A percentile compares a stretch with the other conserved stretches of the same genome.
Evolutionary conservation across 2,797 vertebrate genomes (phyloP).

Genomic region (Mallotus villosus): DNA sequence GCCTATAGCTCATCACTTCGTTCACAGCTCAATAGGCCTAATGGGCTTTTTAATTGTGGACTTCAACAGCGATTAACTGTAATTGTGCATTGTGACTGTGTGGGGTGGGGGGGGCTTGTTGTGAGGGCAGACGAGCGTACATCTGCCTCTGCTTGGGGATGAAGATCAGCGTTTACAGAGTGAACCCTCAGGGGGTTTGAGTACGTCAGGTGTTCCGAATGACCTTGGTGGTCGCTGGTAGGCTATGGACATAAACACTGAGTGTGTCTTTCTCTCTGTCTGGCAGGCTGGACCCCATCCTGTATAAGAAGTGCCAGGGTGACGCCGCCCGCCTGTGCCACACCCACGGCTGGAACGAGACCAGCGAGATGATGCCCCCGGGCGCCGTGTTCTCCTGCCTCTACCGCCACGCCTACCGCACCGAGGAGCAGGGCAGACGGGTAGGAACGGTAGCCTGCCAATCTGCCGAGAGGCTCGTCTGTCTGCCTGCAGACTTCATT

Average conservation of each 20-base stretch:
- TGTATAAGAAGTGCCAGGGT: slow-evolving; percentile 88
- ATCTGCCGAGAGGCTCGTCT: background rate
- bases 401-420: slow-evolving; percentile 86
- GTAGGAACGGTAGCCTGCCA: slow-evolving; percentile 55
- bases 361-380: slow-evolving; percentile 82
- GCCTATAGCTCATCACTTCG: slow-evolving; percentile 28
- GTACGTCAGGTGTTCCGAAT: too few relatives aligned
- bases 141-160: too few relatives aligned
- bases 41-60: slow-evolving; percentile 40
- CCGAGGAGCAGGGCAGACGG: slow-evolving; percentile 86
- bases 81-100: slow-evolving; percentile 22
- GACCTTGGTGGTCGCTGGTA: too few relatives aligned
- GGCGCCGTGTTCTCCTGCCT: slow-evolving; percentile 87
- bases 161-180: too few relatives aligned
- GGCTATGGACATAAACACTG: too few relatives aligned
- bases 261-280: background rate
- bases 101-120: background rate
- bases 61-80: slow-evolving; percentile 25
- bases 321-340: slow-evolving; percentile 86
- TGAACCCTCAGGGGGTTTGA: too few relatives aligned
- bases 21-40: slow-evolving; percentile 39
- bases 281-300: slow-evolving; percentile 81
- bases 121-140: too few relatives aligned
- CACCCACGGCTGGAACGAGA: slow-evolving; percentile 87
- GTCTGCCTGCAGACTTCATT: background rate